Evolutionary conservation across 2,888 invertebrate genomes (phyloP).

Genomic region (Epistrophella euchroma): DNA sequence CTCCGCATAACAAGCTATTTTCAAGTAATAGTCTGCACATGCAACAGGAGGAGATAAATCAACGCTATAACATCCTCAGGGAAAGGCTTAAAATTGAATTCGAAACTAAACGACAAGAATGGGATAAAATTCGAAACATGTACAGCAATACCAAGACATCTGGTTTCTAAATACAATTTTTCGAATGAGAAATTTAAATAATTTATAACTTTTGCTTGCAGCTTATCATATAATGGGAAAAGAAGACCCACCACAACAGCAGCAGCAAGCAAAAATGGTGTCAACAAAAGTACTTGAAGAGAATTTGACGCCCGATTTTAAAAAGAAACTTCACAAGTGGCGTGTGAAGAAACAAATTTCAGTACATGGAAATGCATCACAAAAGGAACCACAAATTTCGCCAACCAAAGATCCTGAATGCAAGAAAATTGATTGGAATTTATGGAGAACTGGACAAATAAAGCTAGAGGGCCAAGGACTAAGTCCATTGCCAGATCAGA

Average conservation of each 20-base stretch:
- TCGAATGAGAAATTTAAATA: slow-evolving; percentile 7
- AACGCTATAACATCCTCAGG: slow-evolving; percentile 89
- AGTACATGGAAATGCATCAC: slow-evolving; percentile 65
- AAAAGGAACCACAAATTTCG: slow-evolving; percentile 78
- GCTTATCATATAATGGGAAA: slow-evolving; percentile 77
- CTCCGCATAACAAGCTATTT: slow-evolving; percentile 79
- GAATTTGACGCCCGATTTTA: slow-evolving; percentile 91
- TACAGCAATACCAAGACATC: slow-evolving; percentile 59
- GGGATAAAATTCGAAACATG: slow-evolving; percentile 83
- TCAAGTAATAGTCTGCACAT: slow-evolving; percentile 80
- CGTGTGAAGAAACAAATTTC: slow-evolving; percentile 85
- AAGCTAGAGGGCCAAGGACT: slow-evolving; percentile 83
- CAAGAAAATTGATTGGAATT: slow-evolving; percentile 86
- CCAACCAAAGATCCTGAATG: slow-evolving; percentile 81
- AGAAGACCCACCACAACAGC: slow-evolving; percentile 80
- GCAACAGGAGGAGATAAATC: slow-evolving; percentile 88
- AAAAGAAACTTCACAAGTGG: slow-evolving; percentile 94
- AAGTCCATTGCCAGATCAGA: slow-evolving; percentile 86
- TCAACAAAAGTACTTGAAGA: slow-evolving; percentile 85
- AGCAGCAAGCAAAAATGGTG: slow-evolving; percentile 76
- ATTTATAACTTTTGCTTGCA: slow-evolving; percentile 45
- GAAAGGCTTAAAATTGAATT: slow-evolving; percentile 90
- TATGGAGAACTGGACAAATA: slow-evolving; percentile 85
- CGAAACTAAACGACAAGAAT: slow-evolving; percentile 88
- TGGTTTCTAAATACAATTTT: slow-evolving; percentile 52